These are phyloP conservation scores for Orycteropus afer DNA, from an alignment of 2,113 vertebrate species.

Conservation along the genomic window DNA sequence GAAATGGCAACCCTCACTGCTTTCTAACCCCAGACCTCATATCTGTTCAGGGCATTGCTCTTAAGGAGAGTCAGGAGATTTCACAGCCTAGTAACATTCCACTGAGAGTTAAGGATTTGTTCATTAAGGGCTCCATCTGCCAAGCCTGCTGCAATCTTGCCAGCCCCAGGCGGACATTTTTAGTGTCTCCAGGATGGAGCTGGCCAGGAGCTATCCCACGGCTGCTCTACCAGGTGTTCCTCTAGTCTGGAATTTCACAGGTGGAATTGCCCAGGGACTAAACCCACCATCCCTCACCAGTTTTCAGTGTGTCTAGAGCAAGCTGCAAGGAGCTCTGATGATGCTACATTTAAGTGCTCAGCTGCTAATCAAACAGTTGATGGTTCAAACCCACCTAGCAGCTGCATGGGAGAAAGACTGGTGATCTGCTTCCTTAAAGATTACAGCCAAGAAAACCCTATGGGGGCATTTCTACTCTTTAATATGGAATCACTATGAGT, in stretches of 20 bases:
- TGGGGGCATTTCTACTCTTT: background rate
- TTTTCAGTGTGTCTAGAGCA: background rate
- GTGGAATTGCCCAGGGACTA: background rate
- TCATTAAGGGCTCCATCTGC: background rate
- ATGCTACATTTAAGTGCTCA: background rate
- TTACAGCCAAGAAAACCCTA: background rate
- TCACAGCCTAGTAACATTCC: background rate
- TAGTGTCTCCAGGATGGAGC: background rate
- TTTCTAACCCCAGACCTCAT: background rate
- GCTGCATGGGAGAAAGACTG: background rate
- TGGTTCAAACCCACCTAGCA: background rate
- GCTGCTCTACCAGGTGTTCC: background rate
- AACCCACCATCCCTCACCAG: rapidly evolving
- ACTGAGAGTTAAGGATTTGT: background rate
- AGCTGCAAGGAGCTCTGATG: background rate
- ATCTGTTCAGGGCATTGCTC: background rate
- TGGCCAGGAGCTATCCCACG: background rate
- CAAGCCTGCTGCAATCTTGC: background rate
- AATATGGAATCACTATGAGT: background rate
- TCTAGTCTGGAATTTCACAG: background rate
- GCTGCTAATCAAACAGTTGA: background rate
- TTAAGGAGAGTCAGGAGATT: background rate
- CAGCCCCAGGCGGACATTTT: background rate
- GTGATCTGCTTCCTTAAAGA: background rate
- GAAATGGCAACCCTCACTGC: background rate